These are phyloP conservation scores for Virgularia gustaviana DNA, from an alignment of 92 coral and sea anemone species.

Conservation along the genomic window DNA sequence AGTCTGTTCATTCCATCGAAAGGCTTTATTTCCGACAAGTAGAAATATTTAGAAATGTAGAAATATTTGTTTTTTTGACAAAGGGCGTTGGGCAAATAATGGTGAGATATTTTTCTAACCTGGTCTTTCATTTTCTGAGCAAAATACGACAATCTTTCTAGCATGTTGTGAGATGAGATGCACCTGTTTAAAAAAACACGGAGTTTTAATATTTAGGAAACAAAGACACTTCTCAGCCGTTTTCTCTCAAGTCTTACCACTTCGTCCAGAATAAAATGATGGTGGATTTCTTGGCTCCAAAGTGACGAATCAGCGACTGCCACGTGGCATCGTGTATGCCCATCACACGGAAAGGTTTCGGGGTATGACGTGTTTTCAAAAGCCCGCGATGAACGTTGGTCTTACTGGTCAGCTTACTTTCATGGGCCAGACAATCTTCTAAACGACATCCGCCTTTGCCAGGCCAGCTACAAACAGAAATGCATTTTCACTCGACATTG, in stretches of 20 bases:
- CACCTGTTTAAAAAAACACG: constrained; percentile 57
- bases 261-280: constrained; percentile 87
- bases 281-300: constrained; percentile 53
- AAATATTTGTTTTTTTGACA: no score
- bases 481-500: background rate
- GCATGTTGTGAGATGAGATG: constrained; percentile 63
- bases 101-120: no score
- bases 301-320: constrained; percentile 48
- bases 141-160: constrained; percentile 63
- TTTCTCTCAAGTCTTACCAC: constrained; percentile 71
- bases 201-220: background rate
- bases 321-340: constrained; percentile 60
- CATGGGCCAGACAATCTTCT: constrained; percentile 64
- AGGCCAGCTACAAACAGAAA: constrained; percentile 54
- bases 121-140: constrained; percentile 56
- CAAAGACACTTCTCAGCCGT: background rate
- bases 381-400: constrained; percentile 66
- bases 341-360: constrained; percentile 70
- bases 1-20: no score
- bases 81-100: no score
- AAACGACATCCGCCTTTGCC: constrained; percentile 52
- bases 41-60: no score
- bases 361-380: constrained; percentile 53
- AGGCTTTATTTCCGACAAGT: no score
- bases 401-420: constrained; percentile 51